A percentile compares a stretch with the other conserved stretches of the same genome.
phyloP scores from a whole-genome alignment of 2,113 vertebrate genomes.

The Eulemur rufifrons region DNA sequence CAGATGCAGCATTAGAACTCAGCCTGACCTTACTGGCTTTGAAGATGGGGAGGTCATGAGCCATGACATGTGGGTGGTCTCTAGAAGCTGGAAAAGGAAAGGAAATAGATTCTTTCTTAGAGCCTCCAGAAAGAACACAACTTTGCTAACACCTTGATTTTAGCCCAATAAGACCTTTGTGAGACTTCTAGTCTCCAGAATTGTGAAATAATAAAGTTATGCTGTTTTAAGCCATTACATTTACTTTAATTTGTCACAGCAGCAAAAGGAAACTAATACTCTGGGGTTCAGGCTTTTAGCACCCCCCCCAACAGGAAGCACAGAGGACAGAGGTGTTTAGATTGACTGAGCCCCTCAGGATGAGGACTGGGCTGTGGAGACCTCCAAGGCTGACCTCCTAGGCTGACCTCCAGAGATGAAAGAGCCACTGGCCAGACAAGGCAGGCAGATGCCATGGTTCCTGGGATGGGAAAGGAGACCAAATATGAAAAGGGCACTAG shows the following conservation, averaged over 20 bases:
- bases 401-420: not conserved
- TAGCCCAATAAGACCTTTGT: not conserved
- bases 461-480: not conserved
- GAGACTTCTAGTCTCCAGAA: not conserved
- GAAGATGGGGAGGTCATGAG: not conserved
- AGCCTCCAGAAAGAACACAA: not conserved
- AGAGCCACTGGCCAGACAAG: not conserved
- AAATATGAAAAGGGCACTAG: not conserved
- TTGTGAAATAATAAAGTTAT: not conserved
- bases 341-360: not conserved
- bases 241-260: constrained; percentile 7
- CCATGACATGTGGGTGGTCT: not conserved
- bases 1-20: not conserved
- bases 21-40: not conserved
- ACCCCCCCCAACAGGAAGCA: not conserved
- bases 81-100: not conserved
- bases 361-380: not conserved
- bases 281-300: not conserved
- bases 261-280: not conserved
- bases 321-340: not conserved
- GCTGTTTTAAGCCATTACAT: not conserved
- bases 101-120: not conserved
- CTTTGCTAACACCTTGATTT: not conserved
- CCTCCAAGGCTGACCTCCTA: not conserved
- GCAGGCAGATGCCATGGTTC: not conserved